Evolutionary conservation across 2,113 vertebrate species (phyloP), one percentile per base, ranked within the genome.

Genomic region (Hepsetus odoe): DNA sequence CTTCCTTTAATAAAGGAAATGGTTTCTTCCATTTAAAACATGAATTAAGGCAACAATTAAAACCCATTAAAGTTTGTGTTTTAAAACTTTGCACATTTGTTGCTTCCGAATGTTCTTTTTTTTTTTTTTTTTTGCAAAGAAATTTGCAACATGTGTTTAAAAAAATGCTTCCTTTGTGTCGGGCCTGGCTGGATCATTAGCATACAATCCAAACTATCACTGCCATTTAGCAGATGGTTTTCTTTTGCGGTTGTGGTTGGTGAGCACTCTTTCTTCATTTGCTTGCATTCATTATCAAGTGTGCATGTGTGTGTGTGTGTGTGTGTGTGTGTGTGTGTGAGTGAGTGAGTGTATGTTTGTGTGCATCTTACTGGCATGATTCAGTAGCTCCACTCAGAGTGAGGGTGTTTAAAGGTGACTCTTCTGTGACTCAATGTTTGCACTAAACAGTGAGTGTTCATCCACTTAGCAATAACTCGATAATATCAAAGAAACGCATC

Each of bases 381-480:
- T 66, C 61, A 28, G 62, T n/a, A 12, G 51, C 12, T 75, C 46
- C 32, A 35, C 33, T 65, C 53, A 12, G 38, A 24, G 53, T 35
- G 16, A 14, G 22, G 20, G 55, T 1, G 55, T 24, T 24, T 56
- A 8, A 24, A 20, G 10, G n/a, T 30, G 59, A 20, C 59, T 33
- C 32, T 18, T 14, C 44, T 42, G 18, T 44, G 58, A 68, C 55
- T 78, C 70, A 71, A 55, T n/a, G 62, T 32, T 28, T 61, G 58
- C 62, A n/a, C 73, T 82, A 55, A 64, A 74, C 70, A 62, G 32
- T 42, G 53, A 69, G 26, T 5, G 32, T 64, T 64, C 58, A 28
- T 51, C 33, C 65, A 82, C 81, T 74, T 77, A 62, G 10, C 53
- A 33, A 44, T 82, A 64, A 75, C 55, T 79, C 81, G 71, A 56